phyloP scores from a whole-genome alignment of 2,888 invertebrate genomes.

The Xylota segnis region DNA sequence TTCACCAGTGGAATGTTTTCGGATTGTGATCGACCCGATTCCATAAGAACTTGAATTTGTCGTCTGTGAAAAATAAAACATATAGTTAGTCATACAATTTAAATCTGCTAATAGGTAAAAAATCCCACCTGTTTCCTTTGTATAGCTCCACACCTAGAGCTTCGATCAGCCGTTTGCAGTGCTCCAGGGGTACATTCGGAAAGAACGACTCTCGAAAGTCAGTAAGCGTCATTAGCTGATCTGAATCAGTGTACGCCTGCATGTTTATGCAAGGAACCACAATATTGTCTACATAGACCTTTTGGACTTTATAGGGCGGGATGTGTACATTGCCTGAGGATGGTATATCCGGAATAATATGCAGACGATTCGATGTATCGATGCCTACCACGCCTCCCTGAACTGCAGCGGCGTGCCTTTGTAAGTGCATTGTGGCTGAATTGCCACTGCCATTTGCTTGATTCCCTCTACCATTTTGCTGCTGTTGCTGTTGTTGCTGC shows the following conservation, averaged over 20 bases:
- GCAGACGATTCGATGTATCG: slow-evolving; percentile 84
- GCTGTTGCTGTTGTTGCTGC: slow-evolving; percentile 79
- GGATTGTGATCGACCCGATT: slow-evolving; percentile 90
- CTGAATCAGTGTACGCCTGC: slow-evolving; percentile 92
- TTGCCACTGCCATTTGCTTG: slow-evolving; percentile 75
- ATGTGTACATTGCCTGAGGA: slow-evolving; percentile 88
- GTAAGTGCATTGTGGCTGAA: slow-evolving; percentile 85
- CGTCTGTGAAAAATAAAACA: slow-evolving; percentile 85
- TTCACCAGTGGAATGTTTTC: slow-evolving; percentile 92
- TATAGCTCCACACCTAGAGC: slow-evolving; percentile 92
- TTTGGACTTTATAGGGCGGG: slow-evolving; percentile 92
- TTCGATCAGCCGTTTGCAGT: slow-evolving; percentile 92
- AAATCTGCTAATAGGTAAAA: background rate
- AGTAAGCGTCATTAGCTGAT: slow-evolving; percentile 92
- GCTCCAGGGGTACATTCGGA: slow-evolving; percentile 90
- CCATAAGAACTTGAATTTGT: slow-evolving; percentile 91
- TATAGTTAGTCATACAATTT: background rate
- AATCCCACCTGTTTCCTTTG: slow-evolving; percentile 91
- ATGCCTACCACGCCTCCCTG: slow-evolving; percentile 79
- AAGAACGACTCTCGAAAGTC: slow-evolving; percentile 93
- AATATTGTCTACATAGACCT: slow-evolving; percentile 91
- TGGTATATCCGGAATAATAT: slow-evolving; percentile 89
- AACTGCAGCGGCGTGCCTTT: slow-evolving; percentile 81
- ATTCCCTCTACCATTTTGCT: slow-evolving; percentile 77
- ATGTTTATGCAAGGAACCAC: slow-evolving; percentile 94